Evolutionary conservation across 2,888 invertebrate genomes (phyloP), one percentile per base, ranked within the genome.

Genomic region (Pyrochroa serraticornis): DNA sequence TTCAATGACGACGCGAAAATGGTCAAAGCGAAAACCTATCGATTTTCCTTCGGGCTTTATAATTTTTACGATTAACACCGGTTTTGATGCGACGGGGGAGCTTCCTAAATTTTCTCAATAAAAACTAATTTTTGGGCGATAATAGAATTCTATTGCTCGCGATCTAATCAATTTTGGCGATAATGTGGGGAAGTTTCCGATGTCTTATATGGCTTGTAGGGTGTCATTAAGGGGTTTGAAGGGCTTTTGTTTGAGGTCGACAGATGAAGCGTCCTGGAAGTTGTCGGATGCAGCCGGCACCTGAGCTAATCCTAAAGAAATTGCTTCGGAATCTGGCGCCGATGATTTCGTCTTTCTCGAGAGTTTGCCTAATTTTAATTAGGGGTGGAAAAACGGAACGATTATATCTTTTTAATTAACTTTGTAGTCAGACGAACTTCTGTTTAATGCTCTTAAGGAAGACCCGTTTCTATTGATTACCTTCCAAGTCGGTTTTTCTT

Each of bases 231-330:
- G 45, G 35, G 56, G 49, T 56, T 56, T 56, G 49, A 50, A 44
- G 39, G 45, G 56, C 56, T 56, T 49, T 56, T 56, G 56, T 56
- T 56, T 43, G 56, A 36, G 55, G 49, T 44, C 39, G 44, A 45
- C 36, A 35, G 53, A 46, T 53, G 46, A 46, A 53, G 51, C 43
- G 43, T 43, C 51, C 43, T 22, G 45, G 38, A 46, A 46, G 35
- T 46, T 46, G 53, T 53, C 46, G 30, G 53, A 22, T 46, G 53
- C 53, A 53, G 53, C 53, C 46, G 53, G 3, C 22, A 22, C 22
- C 22, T 22, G 22, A 22, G 22, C 22, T 22, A 22, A 22, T 22
- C 22, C 22, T 3, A 5, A 34, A 45, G 14, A 34, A 45, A 13
- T 45, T 45, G 32, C 10, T 14, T 12, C 34, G 10, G 33, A 12